Evolutionary conservation across 2,797 vertebrate genomes (phyloP).

Genomic region (Enteromius radiatus): DNA sequence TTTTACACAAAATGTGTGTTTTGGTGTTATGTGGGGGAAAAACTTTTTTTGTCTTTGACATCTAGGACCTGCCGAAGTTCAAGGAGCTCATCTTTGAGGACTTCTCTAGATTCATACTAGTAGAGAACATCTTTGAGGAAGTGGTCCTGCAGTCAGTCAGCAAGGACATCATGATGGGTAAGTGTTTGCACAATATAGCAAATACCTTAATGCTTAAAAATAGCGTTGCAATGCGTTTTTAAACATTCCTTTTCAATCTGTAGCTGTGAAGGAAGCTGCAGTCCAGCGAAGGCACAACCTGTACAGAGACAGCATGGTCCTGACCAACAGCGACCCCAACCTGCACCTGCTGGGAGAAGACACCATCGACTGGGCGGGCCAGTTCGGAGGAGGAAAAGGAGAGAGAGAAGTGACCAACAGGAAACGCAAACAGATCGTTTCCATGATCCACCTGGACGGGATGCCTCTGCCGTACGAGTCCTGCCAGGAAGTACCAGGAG

Average conservation of each 20-base stretch:
- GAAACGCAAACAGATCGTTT: slow-evolving; percentile 90
- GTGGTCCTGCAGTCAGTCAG: slow-evolving; percentile 92
- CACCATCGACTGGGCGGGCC: slow-evolving; percentile 84
- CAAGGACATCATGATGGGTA: slow-evolving; percentile 97
- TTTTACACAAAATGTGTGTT: background rate
- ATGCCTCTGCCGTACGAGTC: slow-evolving; percentile 77
- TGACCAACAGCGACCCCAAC: slow-evolving; percentile 94
- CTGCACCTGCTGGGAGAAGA: slow-evolving; percentile 87
- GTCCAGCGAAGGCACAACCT: slow-evolving; percentile 95
- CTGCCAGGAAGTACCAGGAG: slow-evolving; percentile 76
- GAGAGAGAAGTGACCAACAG: slow-evolving; percentile 61
- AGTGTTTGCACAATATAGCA: slow-evolving; percentile 51
- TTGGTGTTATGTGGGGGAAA: background rate
- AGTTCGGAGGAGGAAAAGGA: slow-evolving; percentile 67
- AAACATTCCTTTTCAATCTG: background rate
- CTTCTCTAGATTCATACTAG: slow-evolving; percentile 90
- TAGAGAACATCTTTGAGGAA: slow-evolving; percentile 95
- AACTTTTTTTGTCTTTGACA: background rate
- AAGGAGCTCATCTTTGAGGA: slow-evolving; percentile 97
- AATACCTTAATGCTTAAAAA: background rate
- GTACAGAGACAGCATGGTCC: slow-evolving; percentile 93
- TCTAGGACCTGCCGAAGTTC: slow-evolving; percentile 88
- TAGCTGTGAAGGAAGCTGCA: slow-evolving; percentile 96
- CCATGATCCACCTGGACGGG: slow-evolving; percentile 87
- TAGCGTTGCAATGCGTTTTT: background rate